Evolutionary conservation across 2,113 vertebrate genomes (phyloP), one percentile per base, ranked within the genome.

Genomic region (Ceyx cyanopectus): DNA sequence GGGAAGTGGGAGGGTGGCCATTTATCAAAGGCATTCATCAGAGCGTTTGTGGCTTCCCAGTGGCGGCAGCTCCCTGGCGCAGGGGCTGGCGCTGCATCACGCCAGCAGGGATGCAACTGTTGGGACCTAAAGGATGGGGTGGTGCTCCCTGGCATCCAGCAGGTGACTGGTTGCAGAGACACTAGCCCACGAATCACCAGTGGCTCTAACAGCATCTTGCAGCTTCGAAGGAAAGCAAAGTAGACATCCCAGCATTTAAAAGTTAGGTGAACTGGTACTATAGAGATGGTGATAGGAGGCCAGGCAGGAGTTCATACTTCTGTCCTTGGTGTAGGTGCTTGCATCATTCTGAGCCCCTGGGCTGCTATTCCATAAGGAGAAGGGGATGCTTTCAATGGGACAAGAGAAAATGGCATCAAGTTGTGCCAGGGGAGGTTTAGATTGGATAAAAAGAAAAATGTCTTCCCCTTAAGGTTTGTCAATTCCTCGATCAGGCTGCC

Each of bases 1-100:
- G 84, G 87, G 90, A 93, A 92, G 75, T 32, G 41, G 86, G 86
- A 96, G 76, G 61, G 60, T 70, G 74, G 41, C 20, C 70, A 37
- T 81, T 90, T 93, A 84, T 96, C 75, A 72, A 73, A 87, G 72
- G 63, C 22, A 1, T 81, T 93, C 54, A 61, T 56, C 50, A 34
- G 67, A 87, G 74, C 14, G 5, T 23, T 23, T 0, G 0, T 51
- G 60, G 84, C 78, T 92, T 84, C 67, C 23, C 61, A 2, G 4
- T 5, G 27, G 46, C 57, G 0, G 1, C 50, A 63, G 30, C 46
- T 65, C 27, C 41, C 48, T 18, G 18, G 22, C 2, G 17, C 6
- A 5, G 73, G 14, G 18, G 24, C 16, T 7, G 14, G 27, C 4
- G 3, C 81, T 81, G 46, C 20, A 27, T 48, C 41, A n/a, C 2